Conservation (phyloP, 1,140 invertebrate species). For the Heliothis subflexa region DNA sequence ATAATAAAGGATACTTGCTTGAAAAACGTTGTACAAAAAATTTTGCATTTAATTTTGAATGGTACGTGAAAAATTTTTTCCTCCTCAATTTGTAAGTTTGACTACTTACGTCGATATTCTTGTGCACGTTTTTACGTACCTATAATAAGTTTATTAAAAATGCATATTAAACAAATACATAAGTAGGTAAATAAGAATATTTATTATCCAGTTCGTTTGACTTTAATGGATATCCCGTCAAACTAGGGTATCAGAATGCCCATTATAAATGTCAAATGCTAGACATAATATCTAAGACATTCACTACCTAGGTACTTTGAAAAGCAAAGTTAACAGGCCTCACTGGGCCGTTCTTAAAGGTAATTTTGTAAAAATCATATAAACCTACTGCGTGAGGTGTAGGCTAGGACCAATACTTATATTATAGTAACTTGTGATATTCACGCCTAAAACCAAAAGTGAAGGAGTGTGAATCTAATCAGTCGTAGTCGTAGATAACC, state of each 20-base stretch:
- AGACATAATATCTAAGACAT: not conserved
- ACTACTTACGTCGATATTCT: no score
- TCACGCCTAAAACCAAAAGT: no score
- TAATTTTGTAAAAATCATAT: not conserved
- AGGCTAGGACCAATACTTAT: no score
- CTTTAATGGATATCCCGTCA: not conserved
- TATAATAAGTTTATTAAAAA: not conserved
- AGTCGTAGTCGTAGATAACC: not conserved
- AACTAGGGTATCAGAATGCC: not conserved
- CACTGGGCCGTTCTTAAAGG: not conserved
- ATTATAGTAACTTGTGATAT: no score
- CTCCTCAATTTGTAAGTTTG: no score
- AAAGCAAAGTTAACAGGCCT: slow-evolving; percentile 7
- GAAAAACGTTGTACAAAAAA: no score
- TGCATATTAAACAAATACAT: not conserved
- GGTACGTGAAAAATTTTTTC: no score
- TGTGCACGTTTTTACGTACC: no score
- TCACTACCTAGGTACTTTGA: not conserved
- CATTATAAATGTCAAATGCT: slow-evolving; percentile 10
- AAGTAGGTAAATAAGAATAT: slow-evolving; percentile 4
- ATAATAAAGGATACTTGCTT: no score
- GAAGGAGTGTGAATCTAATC: no score
- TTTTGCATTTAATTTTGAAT: no score
- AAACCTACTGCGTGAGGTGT: not conserved
- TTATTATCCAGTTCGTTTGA: not conserved